A percentile compares a stretch with the other conserved stretches of the same genome.
These are phyloP conservation scores for Eublepharis macularius DNA, from an alignment of 2,113 vertebrate genomes.

Conservation along the genomic window DNA sequence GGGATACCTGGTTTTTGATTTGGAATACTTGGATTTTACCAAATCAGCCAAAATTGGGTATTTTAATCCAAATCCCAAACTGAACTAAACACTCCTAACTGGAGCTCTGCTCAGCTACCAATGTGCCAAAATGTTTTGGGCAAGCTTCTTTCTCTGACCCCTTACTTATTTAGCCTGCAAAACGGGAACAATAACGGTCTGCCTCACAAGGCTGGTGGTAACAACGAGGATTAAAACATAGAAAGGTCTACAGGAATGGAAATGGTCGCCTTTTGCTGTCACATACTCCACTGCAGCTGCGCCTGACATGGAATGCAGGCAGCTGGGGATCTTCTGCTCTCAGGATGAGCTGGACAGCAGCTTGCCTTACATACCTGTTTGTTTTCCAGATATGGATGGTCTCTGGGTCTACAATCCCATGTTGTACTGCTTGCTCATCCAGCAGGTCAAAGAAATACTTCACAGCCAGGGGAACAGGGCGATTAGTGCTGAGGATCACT, in stretches of 20 bases:
- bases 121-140: neutral
- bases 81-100: too few relatives aligned
- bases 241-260: neutral
- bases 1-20: too few relatives aligned
- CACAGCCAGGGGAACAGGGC: slow-evolving; percentile 91
- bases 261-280: neutral
- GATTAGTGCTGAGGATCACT: slow-evolving; percentile 94
- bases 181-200: neutral
- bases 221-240: neutral
- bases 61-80: too few relatives aligned
- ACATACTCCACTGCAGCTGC: neutral
- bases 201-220: neutral
- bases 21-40: too few relatives aligned
- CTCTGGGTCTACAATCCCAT: slow-evolving; percentile 90
- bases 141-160: neutral
- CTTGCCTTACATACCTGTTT: slow-evolving; percentile 82
- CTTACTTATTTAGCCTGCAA: neutral
- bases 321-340: neutral
- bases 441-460: slow-evolving; percentile 98
- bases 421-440: slow-evolving; percentile 90
- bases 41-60: too few relatives aligned
- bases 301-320: neutral
- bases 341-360: neutral
- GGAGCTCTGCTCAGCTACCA: neutral
- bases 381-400: slow-evolving; percentile 99